Evolutionary conservation across 2,888 invertebrate species (phyloP), one percentile per base, ranked within the genome.

Genomic region (Hemicrepidius hirtus): DNA sequence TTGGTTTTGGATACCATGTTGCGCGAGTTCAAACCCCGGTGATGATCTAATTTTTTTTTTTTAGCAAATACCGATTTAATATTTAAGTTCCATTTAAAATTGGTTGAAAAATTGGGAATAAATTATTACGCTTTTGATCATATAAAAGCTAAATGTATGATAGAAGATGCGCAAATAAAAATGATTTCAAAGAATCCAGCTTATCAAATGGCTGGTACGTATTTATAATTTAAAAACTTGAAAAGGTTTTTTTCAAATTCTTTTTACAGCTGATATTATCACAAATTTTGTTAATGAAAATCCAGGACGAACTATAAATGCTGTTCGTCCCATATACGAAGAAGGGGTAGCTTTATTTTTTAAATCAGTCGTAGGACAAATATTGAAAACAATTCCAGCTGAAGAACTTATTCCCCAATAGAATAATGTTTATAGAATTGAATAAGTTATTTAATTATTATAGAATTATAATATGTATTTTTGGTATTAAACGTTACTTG

Each of bases 331-430:
- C 12, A 24, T 55, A 1, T 55, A 12, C n/a, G 9, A 55, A 28
- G 28, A 41, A 18, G 16, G 16, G 10, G 0, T 40, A 0, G 41
- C 18, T 10, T 0, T n/a, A 16, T 20, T 37, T 9, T 16, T 5
- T 12, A 50, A 21, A 24, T 21, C 20, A 6, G 1, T 91, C 77
- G 84, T 88, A 57, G 89, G 91, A 79, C 91, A 91, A 84, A 87
- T 91, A 49, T 85, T 92, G 12, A 87, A 88, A 3, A 87, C 85
- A 6, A 86, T 92, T 68, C 91, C 92, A 7, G 87, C 91, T 13
- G 88, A 88, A 0, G 91, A 92, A 80, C 84, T 92, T 41, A 81
- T 92, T 4, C 87, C 87, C 10, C 88, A 55, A 37, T 68, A 62
- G 24, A 2, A 24, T 24, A 24, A 24, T 3, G 24, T 24, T 2